Conservation (phyloP, 2,797 vertebrate genomes). For the Poecilia picta region DNA sequence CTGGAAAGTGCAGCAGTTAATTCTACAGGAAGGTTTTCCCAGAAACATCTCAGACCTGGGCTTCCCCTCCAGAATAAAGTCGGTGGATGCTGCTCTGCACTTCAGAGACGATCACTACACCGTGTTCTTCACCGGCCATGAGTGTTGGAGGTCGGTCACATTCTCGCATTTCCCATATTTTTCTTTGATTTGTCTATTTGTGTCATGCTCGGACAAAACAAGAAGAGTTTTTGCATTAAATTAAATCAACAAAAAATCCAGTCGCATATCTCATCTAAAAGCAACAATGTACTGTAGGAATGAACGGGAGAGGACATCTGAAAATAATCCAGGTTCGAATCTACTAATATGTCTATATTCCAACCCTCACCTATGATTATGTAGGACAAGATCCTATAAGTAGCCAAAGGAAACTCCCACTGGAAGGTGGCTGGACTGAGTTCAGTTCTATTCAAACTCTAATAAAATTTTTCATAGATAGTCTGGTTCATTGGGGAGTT, state of each 20-base stretch:
- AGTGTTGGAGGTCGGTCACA: conserved; percentile 68
- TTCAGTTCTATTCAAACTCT: no score
- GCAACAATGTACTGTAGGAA: neutral
- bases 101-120: conserved; percentile 48
- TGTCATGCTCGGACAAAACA: neutral
- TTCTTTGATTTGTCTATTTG: neutral
- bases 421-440: no score
- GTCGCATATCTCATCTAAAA: neutral
- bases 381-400: neutral
- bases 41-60: conserved; percentile 69
- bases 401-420: neutral
- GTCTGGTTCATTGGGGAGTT: no score
- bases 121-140: conserved; percentile 67
- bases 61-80: conserved; percentile 62
- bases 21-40: conserved; percentile 58
- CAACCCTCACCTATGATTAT: neutral
- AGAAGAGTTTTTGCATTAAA: neutral
- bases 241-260: neutral
- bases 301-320: neutral
- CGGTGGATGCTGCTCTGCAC: conserved; percentile 71
- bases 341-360: neutral
- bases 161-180: neutral
- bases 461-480: no score
- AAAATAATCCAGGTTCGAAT: no score
- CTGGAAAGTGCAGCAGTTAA: conserved; percentile 60